Conservation (phyloP, 2,113 vertebrate species). For the Melanerpes formicivorus region DNA sequence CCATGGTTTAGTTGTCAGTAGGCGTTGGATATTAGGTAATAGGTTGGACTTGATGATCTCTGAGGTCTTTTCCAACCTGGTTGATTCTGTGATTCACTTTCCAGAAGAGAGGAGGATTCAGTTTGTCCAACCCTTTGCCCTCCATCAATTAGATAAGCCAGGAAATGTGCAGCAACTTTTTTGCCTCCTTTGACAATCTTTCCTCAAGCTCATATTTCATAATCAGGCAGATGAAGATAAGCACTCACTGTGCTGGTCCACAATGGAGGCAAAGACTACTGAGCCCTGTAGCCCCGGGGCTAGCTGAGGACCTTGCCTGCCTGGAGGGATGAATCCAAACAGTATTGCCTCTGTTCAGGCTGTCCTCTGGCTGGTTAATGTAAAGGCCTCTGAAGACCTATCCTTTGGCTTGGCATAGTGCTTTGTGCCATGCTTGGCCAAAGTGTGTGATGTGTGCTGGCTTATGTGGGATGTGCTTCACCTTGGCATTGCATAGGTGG, state of each 20-base stretch:
- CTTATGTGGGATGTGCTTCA: fast-evolving
- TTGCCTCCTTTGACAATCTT: neutral
- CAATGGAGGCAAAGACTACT: neutral
- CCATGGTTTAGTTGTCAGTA: too few species aligned
- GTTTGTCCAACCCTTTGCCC: neutral
- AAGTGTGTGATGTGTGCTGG: neutral
- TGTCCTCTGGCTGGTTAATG: neutral
- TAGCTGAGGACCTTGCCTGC: neutral
- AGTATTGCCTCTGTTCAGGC: neutral
- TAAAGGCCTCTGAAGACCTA: neutral
- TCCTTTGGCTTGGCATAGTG: fast-evolving
- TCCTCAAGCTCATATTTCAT: neutral
- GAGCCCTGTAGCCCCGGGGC: neutral
- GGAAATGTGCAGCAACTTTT: neutral
- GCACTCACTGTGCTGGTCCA: neutral
- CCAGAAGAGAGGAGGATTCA: neutral
- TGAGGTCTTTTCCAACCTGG: too few species aligned
- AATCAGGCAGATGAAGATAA: neutral
- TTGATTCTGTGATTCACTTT: neutral
- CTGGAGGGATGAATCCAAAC: neutral
- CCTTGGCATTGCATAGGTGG: neutral
- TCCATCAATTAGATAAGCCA: neutral
- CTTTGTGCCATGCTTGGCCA: neutral
- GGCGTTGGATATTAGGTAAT: too few species aligned
- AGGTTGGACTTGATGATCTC: too few species aligned